Evolutionary conservation across 2,113 vertebrate genomes (phyloP), one percentile per base, ranked within the genome.

Genomic region (Nicator chloris): DNA sequence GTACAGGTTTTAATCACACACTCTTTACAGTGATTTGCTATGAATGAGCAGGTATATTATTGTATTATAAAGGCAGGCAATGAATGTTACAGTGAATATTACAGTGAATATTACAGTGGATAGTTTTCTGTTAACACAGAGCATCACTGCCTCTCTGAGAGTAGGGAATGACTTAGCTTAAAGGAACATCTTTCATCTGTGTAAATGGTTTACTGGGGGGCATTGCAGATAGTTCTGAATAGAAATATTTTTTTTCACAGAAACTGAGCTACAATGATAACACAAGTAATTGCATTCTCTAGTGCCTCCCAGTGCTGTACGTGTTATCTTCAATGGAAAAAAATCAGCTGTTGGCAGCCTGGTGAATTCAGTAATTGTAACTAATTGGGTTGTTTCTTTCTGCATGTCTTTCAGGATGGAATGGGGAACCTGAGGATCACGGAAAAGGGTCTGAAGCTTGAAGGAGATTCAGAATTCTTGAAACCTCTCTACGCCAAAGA

Each of bases 401-500:
- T 94, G 35, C 91, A 50, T 96, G 27, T 97, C 78, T 97, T 97
- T 65, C 98, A 99, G 99, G 99, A 99, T 90, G 99, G 99, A 92
- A 99, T 99, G 99, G 99, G 99, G 66, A 99, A 99, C 97, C 97
- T 99, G 96, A 98, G 99, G 97, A 99, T 99, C 97, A 99, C 99
- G 10, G 99, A 99, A 88, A 99, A 99, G 85, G 99, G 99, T 92
- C 98, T 99, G 96, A 99, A 98, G 97, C 98, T 99, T 75, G 99
- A 99, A 97, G 99, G 99, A 92, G 98, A 99, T 97, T 99, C 99
- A 5, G 99, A 99, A 98, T 99, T 99, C 97, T 98, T 99, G 95
- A 98, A 99, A 97, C 99, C 99, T 93, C 99, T 99, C 95, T 99
- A 99, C 96, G 99, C 99, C 99, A 99, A 99, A 99, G 99, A 99